Evolutionary conservation across 2,113 vertebrate species (phyloP).

Genomic region (Cyanistes caeruleus): DNA sequence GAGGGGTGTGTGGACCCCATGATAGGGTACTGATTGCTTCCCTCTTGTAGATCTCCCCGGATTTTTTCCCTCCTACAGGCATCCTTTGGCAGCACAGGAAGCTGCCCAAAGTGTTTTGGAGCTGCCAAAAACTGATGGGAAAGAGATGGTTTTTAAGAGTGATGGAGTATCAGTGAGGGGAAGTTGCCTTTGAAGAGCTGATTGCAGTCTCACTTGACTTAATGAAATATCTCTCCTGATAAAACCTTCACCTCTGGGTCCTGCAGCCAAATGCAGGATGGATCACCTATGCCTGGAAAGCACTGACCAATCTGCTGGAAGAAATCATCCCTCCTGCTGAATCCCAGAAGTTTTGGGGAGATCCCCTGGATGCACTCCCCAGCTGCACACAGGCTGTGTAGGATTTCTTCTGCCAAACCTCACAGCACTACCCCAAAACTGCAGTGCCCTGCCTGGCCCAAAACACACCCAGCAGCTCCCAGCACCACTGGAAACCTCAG

Average conservation of each 20-base stretch:
- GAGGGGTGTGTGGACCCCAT: not conserved
- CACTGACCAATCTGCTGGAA: not conserved
- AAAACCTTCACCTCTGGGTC: not conserved
- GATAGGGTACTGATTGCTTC: not conserved
- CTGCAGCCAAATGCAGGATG: not conserved
- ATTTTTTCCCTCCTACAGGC: not conserved
- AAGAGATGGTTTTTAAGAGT: not conserved
- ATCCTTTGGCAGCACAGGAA: not conserved
- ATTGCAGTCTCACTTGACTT: not conserved
- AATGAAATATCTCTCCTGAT: not conserved
- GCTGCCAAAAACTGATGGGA: accelerated
- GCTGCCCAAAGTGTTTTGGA: not conserved
- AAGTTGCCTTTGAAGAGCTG: not conserved
- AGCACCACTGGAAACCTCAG: not conserved
- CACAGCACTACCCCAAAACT: not conserved
- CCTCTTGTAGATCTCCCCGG: not conserved
- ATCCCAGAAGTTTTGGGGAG: not conserved
- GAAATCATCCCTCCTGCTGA: not conserved
- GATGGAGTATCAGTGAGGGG: not conserved
- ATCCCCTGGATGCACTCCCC: not conserved
- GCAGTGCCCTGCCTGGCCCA: not conserved
- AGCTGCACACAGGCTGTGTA: not conserved
- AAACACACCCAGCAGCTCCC: not conserved
- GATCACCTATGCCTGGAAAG: not conserved
- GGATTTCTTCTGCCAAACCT: not conserved